These are phyloP conservation scores for Drosophila buzzatii DNA, from an alignment of 2,888 invertebrate genomes.

Conservation along the genomic window DNA sequence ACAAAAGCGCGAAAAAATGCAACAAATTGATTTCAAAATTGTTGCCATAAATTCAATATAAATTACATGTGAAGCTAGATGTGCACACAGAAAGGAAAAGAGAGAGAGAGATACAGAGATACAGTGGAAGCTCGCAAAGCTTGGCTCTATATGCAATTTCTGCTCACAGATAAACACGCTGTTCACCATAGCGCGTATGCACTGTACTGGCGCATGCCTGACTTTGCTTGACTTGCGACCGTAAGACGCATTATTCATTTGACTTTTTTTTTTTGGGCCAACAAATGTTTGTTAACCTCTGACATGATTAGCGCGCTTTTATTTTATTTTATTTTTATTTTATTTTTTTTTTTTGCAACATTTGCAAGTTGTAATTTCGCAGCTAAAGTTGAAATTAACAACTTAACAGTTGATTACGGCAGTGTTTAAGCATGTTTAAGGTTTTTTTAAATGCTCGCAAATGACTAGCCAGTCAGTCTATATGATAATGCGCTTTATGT, in stretches of 20 bases:
- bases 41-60: constrained; percentile 43
- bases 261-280: constrained; percentile 5
- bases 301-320: constrained; percentile 42
- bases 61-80: constrained; percentile 4
- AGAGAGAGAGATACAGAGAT: background rate
- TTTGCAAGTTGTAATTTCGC: constrained; percentile 28
- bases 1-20: constrained; percentile 34
- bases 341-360: constrained; percentile 22
- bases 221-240: constrained; percentile 9
- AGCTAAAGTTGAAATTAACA: constrained; percentile 19
- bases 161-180: background rate
- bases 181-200: background rate
- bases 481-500: constrained; percentile 19
- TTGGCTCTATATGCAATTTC: background rate
- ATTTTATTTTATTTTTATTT: no score
- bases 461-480: constrained; percentile 7
- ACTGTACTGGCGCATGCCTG: background rate
- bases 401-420: constrained; percentile 35
- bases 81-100: background rate
- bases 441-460: constrained; percentile 11
- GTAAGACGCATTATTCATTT: constrained; percentile 20
- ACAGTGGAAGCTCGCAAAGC: constrained; percentile 2
- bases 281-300: constrained; percentile 55
- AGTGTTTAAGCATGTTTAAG: constrained; percentile 19
- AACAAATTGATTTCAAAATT: constrained; percentile 73